These are phyloP conservation scores for Leptura quadrifasciata DNA, from an alignment of 2,888 invertebrate genomes.

Conservation along the genomic window DNA sequence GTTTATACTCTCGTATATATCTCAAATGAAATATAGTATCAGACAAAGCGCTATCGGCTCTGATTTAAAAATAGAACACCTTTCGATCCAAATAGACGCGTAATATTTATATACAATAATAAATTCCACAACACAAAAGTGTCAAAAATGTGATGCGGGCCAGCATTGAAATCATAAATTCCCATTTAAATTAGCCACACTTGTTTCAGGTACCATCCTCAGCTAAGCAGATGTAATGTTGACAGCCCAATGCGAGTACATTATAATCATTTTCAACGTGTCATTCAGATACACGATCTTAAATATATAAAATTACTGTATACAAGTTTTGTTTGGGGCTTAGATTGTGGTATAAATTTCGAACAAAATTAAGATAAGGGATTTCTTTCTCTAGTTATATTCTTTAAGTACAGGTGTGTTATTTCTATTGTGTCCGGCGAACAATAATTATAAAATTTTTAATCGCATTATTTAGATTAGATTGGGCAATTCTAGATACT, in stretches of 20 bases:
- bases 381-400: conserved; percentile 53
- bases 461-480: not conserved
- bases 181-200: conserved; percentile 70
- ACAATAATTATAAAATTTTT: not conserved
- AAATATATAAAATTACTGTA: conserved; percentile 70
- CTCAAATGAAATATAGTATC: too few species aligned
- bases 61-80: conserved; percentile 20
- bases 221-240: conserved; percentile 62
- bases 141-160: conserved; percentile 66
- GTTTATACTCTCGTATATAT: too few species aligned
- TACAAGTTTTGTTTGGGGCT: conserved; percentile 65
- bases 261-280: conserved; percentile 60
- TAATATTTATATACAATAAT: conserved; percentile 60
- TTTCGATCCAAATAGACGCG: conserved; percentile 35
- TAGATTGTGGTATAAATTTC: conserved; percentile 71
- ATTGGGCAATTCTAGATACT: not conserved
- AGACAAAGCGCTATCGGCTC: not conserved
- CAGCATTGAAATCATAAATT: conserved; percentile 56
- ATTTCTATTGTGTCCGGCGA: conserved; percentile 39
- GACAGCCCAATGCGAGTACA: conserved; percentile 65
- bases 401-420: conserved; percentile 54
- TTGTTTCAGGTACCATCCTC: conserved; percentile 69
- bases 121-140: conserved; percentile 62
- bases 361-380: conserved; percentile 58
- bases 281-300: conserved; percentile 67